phyloP scores from a whole-genome alignment of 1,140 invertebrate genomes.

The Drosophila jambulina region DNA sequence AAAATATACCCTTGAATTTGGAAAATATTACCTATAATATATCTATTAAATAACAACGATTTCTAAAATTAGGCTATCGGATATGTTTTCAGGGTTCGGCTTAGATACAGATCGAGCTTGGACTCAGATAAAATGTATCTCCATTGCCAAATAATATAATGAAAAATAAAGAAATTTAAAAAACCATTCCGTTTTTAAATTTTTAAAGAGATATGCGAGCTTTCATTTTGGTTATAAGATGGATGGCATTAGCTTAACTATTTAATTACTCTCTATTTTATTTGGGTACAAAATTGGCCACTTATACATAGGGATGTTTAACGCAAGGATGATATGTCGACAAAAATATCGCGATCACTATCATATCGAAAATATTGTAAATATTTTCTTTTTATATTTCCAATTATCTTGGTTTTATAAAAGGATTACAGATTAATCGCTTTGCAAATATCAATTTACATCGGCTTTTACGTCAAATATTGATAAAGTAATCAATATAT shows the following conservation, averaged over 20 bases:
- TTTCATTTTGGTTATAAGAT: background rate
- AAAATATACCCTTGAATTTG: conserved; percentile 20
- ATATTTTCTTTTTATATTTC: too few relatives aligned
- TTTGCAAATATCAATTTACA: background rate
- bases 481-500: too few relatives aligned
- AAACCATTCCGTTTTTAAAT: background rate
- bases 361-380: too few relatives aligned
- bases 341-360: background rate
- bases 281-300: too few relatives aligned
- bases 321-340: background rate
- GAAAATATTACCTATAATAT: conserved; percentile 31
- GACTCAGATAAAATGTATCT: too few relatives aligned
- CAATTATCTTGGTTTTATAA: too few relatives aligned
- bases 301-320: too few relatives aligned
- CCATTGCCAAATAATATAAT: background rate
- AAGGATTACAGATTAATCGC: too few relatives aligned
- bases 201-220: background rate
- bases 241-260: conserved; percentile 1
- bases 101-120: background rate
- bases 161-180: background rate
- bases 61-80: conserved; percentile 30
- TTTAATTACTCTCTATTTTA: background rate
- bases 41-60: conserved; percentile 50
- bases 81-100: conserved; percentile 24
- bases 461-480: background rate